Evolutionary conservation across 1,140 invertebrate species (phyloP).

Genomic region (Scaptomyza hsui): DNA sequence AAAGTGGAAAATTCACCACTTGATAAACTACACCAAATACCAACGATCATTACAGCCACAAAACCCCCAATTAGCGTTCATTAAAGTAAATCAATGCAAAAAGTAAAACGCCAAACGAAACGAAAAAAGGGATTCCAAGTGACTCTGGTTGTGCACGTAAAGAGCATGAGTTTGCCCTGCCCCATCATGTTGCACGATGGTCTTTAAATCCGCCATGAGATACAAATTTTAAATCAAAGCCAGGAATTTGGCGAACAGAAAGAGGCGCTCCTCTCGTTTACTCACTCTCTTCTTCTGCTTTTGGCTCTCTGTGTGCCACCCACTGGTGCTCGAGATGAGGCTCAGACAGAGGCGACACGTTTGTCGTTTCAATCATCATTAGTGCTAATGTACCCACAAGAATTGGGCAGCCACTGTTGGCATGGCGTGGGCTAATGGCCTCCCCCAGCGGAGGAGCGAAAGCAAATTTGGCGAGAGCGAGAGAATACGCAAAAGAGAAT

Average conservation of each 20-base stretch:
- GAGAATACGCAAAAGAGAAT: conserved; percentile 13
- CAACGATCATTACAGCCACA: conserved; percentile 63
- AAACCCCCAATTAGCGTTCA: conserved; percentile 61
- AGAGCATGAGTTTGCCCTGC: conserved; percentile 11
- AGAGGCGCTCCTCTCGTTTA: conserved; percentile 3
- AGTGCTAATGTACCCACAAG: conserved; percentile 84
- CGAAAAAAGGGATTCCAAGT: conserved; percentile 27
- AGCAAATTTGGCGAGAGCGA: conserved; percentile 17
- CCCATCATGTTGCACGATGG: not conserved
- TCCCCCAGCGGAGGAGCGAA: conserved; percentile 23
- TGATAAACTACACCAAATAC: conserved; percentile 72
- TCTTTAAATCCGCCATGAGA: conserved; percentile 32
- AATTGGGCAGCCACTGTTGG: conserved; percentile 76
- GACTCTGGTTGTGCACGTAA: conserved; percentile 2
- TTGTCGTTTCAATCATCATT: conserved; percentile 84
- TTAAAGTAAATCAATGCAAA: conserved; percentile 73
- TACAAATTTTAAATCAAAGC: conserved; percentile 75
- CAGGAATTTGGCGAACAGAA: conserved; percentile 46
- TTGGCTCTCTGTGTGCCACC: not conserved
- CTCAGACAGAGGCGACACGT: conserved; percentile 59
- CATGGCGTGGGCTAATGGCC: conserved; percentile 49
- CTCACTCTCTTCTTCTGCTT: not conserved
- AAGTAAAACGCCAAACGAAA: conserved; percentile 16
- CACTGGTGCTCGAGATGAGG: conserved; percentile 1
- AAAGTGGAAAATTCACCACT: conserved; percentile 42